Evolutionary conservation across 2,797 vertebrate genomes (phyloP).

Genomic region (Brachyalestes nurse): DNA sequence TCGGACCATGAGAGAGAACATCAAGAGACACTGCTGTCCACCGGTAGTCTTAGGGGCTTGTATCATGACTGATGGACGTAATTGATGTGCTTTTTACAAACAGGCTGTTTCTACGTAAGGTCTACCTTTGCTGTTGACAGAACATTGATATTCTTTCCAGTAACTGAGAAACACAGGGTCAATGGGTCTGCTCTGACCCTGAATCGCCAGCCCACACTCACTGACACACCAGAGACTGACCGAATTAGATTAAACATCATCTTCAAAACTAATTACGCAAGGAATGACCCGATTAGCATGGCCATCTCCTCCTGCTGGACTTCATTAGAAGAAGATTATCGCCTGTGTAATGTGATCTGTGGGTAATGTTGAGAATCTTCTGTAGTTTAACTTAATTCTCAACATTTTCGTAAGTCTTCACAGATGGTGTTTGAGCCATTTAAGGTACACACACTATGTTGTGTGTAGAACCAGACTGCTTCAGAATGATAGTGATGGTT

Average conservation of each 20-base stretch:
- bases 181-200: slow-evolving; percentile 14
- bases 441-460: background rate
- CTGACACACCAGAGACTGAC: background rate
- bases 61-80: background rate
- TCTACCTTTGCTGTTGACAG: slow-evolving; percentile 28
- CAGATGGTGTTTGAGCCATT: no score
- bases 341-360: background rate
- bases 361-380: background rate
- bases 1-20: background rate
- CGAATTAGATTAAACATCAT: background rate
- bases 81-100: slow-evolving; percentile 14
- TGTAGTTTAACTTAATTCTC: background rate
- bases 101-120: slow-evolving; percentile 16
- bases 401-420: background rate
- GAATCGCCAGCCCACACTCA: background rate
- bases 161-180: slow-evolving; percentile 5
- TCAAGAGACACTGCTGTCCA: background rate
- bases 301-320: background rate
- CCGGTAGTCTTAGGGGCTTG: slow-evolving; percentile 9
- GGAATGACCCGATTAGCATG: background rate
- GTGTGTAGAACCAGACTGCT: background rate
- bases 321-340: background rate
- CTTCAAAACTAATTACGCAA: background rate
- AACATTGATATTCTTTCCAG: slow-evolving; percentile 20
- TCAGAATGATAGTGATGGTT: slow-evolving; percentile 26